phyloP scores from a whole-genome alignment of 2,113 vertebrate genomes.

The Notiomystis cincta region DNA sequence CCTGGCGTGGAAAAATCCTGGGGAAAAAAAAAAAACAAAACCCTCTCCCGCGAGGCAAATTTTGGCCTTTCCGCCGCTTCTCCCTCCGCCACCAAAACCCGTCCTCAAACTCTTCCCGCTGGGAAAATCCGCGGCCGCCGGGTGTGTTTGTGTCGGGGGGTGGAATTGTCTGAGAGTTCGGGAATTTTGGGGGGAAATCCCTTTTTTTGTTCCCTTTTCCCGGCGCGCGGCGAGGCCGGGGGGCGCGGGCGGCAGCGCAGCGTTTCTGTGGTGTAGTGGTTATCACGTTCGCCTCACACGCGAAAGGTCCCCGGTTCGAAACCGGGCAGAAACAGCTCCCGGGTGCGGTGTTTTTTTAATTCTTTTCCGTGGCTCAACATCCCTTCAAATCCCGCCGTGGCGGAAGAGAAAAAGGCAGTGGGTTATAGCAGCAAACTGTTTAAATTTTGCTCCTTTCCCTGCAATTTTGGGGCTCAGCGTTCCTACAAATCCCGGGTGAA shows the following conservation, averaged over 20 bases:
- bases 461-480: too few relatives aligned
- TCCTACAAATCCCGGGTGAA: background rate
- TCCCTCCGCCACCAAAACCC: background rate
- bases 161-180: background rate
- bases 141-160: too few relatives aligned
- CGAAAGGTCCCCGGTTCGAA: slow-evolving; percentile 61
- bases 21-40: too few relatives aligned
- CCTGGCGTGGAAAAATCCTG: background rate
- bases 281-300: slow-evolving; percentile 62
- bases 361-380: too few relatives aligned
- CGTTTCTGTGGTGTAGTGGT: slow-evolving; percentile 64
- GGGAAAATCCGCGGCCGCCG: too few relatives aligned
- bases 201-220: too few relatives aligned
- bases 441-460: background rate
- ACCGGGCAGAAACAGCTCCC: slow-evolving; percentile 41
- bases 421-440: accelerated
- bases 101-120: background rate
- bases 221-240: too few relatives aligned
- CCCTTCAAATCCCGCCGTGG: background rate
- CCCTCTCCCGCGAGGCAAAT: background rate
- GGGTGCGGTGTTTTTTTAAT: too few relatives aligned
- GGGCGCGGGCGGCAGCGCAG: too few relatives aligned
- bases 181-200: too few relatives aligned
- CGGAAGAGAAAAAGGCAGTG: accelerated
- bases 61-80: too few relatives aligned